Base-by-base conservation (phyloP, 2,888 invertebrate species). In the Altica lythri region DNA sequence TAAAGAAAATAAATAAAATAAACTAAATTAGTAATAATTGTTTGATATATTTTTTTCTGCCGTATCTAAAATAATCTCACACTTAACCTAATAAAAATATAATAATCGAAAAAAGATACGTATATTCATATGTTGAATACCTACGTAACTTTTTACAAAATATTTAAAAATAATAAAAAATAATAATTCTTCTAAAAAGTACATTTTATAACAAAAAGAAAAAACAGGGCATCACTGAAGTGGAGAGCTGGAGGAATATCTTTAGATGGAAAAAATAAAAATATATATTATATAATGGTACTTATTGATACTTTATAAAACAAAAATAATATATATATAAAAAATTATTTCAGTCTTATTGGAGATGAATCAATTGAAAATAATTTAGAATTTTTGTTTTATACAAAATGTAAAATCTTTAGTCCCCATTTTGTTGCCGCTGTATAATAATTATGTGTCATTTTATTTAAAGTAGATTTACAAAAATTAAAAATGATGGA, bases 51-150 rank as follows among this genome's bases (percentile, higher is more conserved):
- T 47, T 27, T 47, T 47, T 37, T 37, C 29, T 37, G 27, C 35
- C 22, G 25, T 25, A 22, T 40, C 14, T 22, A 44, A 43, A 44
- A 44, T 44, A 47, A 47, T 47, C 38, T 37, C 38, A 9, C 14
- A 47, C 37, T 37, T 47, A 45, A 18, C n/a, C 32, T 45, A 45
- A 32, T 45, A 45, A 45, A 44, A 45, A 32, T 45, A 45, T 32
- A 45, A 32, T 18, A 9, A 34, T n/a, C n/a, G n/a, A n/a, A n/a
- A 30, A 45, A 19, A 45, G 40, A 10, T 13, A 12, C 5, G 43
- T 27, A 43, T 43, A 27, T 16, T n/a, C n/a, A 16, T 12, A 12
- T 27, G 17, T 27, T 44, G 10, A n/a, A 45, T 32, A 32, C 45
- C 14, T 9, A 12, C n/a, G 10, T 8, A 32, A n/a, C 14, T 37